Base-by-base conservation (phyloP, 2,113 vertebrate genomes). In the Silurus glanis region DNA sequence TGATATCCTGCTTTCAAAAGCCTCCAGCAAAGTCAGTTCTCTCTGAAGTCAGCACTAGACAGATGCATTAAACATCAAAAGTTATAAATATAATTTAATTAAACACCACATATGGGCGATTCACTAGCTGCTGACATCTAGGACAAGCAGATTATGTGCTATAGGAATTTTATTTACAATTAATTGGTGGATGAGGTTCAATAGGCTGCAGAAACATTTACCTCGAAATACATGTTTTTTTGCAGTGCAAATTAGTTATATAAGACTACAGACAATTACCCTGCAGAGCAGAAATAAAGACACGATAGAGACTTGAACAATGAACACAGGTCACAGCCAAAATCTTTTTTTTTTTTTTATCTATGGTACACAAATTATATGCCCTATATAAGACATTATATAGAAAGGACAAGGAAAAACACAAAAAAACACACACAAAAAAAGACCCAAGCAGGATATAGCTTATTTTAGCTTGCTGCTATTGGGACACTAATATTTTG, bases 1-100 rank as follows among this genome's bases (percentile, higher is more conserved):
- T 37, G 14, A 37, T 58, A 56, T 53, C 53, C 53, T 56, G 13
- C 47, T 75, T 75, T 21, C 72, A 9, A 23, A 47, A 75, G n/a
- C 49, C 23, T 7, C 37, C 23, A 76, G 51, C 76, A 58, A 79
- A 56, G 55, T 79, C 76, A 79, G 76, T 53, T 37, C 53, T 79
- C 13, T 79, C 53, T 79, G 53, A 25, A 55, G 74, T 76, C 74
- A 76, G 74, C 74, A 76, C 49, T 55, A n/a, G 21, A 8, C 4
- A 4, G 25, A 76, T 19, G 2, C 49, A 75, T 14, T 76, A 9
- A 78, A 79, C 53, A 21, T 9, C 16, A 59, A 80, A 37, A 9
- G 55, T 59, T 79, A 79, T 56, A 79, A 79, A 79, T 79, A 79
- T 79, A n/a, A 28, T 17, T 9, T 5, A 58, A 56, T 13, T 58